Percentiles rank a stretch among this genome's conserved stretches.
Evolutionary conservation across 1,140 invertebrate genomes (phyloP).

Genomic region (Patella vulgata): DNA sequence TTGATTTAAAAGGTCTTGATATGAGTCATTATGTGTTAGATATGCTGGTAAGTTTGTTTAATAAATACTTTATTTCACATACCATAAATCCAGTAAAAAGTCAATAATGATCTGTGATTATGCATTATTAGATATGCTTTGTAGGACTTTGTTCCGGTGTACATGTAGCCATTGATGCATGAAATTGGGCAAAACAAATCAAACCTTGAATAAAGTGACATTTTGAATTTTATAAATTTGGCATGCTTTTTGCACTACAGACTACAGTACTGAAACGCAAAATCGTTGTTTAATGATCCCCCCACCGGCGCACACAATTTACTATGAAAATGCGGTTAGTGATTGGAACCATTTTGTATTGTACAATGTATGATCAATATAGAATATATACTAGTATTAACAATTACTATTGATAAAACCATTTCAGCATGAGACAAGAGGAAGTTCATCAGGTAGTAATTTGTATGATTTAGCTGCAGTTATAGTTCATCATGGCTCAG

Average conservation of each 20-base stretch:
- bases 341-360: too few species aligned
- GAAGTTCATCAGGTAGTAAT: conserved; percentile 71
- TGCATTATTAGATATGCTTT: background rate
- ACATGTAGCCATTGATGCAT: background rate
- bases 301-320: too few species aligned
- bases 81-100: background rate
- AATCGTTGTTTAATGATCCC: too few species aligned
- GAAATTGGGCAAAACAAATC: background rate
- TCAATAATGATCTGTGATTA: background rate
- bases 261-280: too few species aligned
- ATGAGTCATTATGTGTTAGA: conserved; percentile 82
- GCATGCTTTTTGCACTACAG: too few species aligned
- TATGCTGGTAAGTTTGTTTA: conserved; percentile 69
- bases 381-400: too few species aligned
- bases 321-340: too few species aligned
- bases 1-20: conserved; percentile 80
- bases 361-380: too few species aligned
- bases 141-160: background rate
- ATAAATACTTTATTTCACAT: background rate
- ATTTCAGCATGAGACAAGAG: conserved; percentile 73
- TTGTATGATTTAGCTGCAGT: conserved; percentile 86
- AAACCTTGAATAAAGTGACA: too few species aligned
- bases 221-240: too few species aligned
- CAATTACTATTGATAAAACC: too few species aligned
- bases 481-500: conserved; percentile 86